A percentile compares a stretch with the other conserved stretches of the same genome.
phyloP scores from a whole-genome alignment of 2,888 invertebrate species.

The Imbricaverruca yamaguchii region DNA sequence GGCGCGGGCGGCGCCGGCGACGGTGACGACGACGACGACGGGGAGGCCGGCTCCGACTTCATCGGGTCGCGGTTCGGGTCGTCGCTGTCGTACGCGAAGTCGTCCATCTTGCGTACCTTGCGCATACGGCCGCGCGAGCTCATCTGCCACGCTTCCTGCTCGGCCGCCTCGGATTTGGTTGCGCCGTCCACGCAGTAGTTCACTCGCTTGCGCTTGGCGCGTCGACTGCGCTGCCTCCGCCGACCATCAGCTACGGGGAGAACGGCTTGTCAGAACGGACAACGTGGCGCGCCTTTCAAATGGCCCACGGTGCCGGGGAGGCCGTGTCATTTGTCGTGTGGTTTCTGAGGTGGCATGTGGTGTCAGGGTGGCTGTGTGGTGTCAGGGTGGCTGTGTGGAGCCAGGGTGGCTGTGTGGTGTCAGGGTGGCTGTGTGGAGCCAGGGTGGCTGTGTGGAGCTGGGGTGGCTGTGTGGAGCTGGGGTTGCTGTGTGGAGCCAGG shows the following conservation, averaged over 20 bases:
- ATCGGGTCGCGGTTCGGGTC: not conserved
- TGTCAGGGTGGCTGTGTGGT: too few relatives aligned
- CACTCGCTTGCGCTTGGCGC: conserved; percentile 7
- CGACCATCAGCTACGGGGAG: not conserved
- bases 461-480: too few relatives aligned
- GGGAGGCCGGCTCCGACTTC: not conserved
- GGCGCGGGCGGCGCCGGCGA: not conserved
- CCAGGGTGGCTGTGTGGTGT: too few relatives aligned
- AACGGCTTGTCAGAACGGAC: too few relatives aligned
- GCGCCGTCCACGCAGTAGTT: conserved; percentile 30
- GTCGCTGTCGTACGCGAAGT: conserved; percentile 24
- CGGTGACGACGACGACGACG: not conserved
- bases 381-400: too few relatives aligned
- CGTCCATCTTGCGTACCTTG: conserved; percentile 31
- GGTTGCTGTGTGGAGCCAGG: too few relatives aligned
- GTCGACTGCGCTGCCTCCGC: not conserved
- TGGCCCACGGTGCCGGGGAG: too few relatives aligned
- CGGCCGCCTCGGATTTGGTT: conserved; percentile 27
- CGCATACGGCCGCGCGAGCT: conserved; percentile 32
- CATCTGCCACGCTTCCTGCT: conserved; percentile 23
- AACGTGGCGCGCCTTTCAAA: too few relatives aligned
- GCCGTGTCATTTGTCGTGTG: too few relatives aligned
- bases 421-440: too few relatives aligned
- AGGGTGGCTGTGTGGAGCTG: too few relatives aligned
- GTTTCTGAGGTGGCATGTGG: too few relatives aligned